These are phyloP conservation scores for Eulithis testata DNA, from an alignment of 2,888 invertebrate genomes.

Conservation along the genomic window DNA sequence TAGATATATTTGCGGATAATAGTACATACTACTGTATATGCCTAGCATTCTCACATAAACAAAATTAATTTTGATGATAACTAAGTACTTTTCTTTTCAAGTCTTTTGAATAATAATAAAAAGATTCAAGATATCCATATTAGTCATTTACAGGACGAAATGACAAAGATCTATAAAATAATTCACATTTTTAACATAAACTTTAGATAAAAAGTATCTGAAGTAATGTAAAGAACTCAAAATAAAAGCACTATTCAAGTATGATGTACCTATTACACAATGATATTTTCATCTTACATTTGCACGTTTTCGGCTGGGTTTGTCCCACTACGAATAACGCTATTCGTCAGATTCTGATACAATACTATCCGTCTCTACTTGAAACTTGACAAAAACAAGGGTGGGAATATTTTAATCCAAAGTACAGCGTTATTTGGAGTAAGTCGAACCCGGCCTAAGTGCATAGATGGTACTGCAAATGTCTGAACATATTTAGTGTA, in stretches of 20 bases:
- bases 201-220: slow-evolving; percentile 69
- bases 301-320: slow-evolving; percentile 4
- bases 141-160: slow-evolving; percentile 15
- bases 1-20: no score
- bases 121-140: slow-evolving; percentile 18
- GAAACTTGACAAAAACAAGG: no score
- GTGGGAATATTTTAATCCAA: no score
- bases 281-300: neutral
- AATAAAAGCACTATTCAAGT: slow-evolving; percentile 22
- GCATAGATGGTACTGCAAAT: slow-evolving; percentile 9
- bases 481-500: slow-evolving; percentile 1
- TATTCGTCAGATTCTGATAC: no score
- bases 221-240: slow-evolving; percentile 59
- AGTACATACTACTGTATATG: neutral
- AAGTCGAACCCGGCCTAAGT: neutral
- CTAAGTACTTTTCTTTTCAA: slow-evolving; percentile 41
- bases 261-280: slow-evolving; percentile 23
- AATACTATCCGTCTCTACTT: no score
- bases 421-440: no score
- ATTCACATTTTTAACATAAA: slow-evolving; percentile 55
- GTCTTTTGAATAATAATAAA: slow-evolving; percentile 27
- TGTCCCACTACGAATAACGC: no score
- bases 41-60: slow-evolving; percentile 2
- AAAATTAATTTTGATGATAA: slow-evolving; percentile 7
- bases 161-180: slow-evolving; percentile 14